Evolutionary conservation across 2,113 vertebrate genomes (phyloP).

Genomic region (Corydoras sp.): DNA sequence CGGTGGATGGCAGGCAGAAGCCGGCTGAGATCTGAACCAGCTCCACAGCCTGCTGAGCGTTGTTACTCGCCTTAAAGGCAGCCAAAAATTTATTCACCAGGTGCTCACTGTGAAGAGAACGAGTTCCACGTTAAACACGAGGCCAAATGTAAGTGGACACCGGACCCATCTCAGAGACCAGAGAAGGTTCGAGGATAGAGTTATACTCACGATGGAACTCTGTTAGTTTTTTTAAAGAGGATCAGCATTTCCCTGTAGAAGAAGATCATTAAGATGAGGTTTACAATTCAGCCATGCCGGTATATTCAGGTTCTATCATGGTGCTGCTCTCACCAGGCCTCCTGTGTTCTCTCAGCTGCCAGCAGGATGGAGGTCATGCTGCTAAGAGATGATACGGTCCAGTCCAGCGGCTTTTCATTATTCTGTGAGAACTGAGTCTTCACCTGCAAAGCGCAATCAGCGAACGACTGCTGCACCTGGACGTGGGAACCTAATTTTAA

Average conservation of each 20-base stretch:
- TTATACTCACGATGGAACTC: conserved; percentile 77
- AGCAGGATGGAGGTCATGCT: conserved; percentile 64
- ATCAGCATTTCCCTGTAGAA: conserved; percentile 73
- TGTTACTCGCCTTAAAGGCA: conserved; percentile 48
- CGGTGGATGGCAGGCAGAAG: conserved; percentile 66
- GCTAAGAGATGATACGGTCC: conserved; percentile 61
- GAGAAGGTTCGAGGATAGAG: neutral
- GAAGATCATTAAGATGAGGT: neutral
- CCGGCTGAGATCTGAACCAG: conserved; percentile 73
- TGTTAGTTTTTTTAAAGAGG: conserved; percentile 71
- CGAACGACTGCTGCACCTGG: conserved; percentile 77
- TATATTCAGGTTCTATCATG: neutral
- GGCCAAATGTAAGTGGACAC: neutral
- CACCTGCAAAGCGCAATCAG: conserved; percentile 76
- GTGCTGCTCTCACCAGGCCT: conserved; percentile 72
- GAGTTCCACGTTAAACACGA: neutral
- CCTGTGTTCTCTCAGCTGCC: conserved; percentile 63
- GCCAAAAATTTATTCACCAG: conserved; percentile 73
- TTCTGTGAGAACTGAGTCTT: conserved; percentile 52
- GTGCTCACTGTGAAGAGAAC: conserved; percentile 53
- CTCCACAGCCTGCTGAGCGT: conserved; percentile 65
- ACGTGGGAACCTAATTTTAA: too few species aligned
- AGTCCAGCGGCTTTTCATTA: conserved; percentile 42
- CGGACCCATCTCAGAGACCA: too few species aligned
- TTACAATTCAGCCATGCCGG: too few species aligned